Evolutionary conservation across 2,888 invertebrate species (phyloP).

Genomic region (Craniophora ligustri): DNA sequence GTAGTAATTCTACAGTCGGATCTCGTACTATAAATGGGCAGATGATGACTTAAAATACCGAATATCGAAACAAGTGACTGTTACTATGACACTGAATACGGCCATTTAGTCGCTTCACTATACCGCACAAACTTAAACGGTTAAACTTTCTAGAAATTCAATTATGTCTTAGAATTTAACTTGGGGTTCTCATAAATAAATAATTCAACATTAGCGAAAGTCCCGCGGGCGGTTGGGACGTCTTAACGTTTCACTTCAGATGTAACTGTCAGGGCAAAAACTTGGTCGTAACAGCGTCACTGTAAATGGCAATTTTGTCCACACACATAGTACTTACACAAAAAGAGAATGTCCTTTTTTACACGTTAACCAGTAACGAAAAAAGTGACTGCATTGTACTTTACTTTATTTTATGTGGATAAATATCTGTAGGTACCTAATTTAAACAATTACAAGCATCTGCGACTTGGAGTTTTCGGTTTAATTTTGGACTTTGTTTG

Average conservation of each 20-base stretch:
- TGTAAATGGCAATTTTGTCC: conserved; percentile 12
- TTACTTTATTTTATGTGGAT: conserved; percentile 7
- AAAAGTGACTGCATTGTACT: too few species aligned
- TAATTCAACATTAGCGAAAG: conserved; percentile 41
- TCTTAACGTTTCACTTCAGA: conserved; percentile 17
- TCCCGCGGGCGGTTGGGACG: conserved; percentile 9
- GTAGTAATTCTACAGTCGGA: too few species aligned
- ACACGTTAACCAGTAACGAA: conserved; percentile 7
- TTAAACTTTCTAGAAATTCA: conserved; percentile 49
- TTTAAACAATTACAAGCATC: conserved; percentile 6
- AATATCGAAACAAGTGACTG: conserved; percentile 24
- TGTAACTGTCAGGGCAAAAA: conserved; percentile 28
- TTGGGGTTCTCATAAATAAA: conserved; percentile 41
- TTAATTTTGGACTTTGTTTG: conserved; percentile 11
- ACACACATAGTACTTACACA: conserved; percentile 8
- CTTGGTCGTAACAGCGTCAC: conserved; percentile 19
- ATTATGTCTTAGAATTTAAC: conserved; percentile 44
- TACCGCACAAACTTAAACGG: conserved; percentile 26
- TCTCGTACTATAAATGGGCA: too few species aligned
- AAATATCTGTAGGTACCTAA: conserved; percentile 8
- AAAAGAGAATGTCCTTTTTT: conserved; percentile 1
- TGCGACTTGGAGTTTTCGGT: conserved; percentile 9
- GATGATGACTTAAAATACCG: conserved; percentile 23
- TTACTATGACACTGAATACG: conserved; percentile 12
- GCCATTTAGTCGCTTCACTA: conserved; percentile 30